Evolutionary conservation across 2,797 vertebrate genomes (phyloP).

Genomic region (Syndactyla subalaris): DNA sequence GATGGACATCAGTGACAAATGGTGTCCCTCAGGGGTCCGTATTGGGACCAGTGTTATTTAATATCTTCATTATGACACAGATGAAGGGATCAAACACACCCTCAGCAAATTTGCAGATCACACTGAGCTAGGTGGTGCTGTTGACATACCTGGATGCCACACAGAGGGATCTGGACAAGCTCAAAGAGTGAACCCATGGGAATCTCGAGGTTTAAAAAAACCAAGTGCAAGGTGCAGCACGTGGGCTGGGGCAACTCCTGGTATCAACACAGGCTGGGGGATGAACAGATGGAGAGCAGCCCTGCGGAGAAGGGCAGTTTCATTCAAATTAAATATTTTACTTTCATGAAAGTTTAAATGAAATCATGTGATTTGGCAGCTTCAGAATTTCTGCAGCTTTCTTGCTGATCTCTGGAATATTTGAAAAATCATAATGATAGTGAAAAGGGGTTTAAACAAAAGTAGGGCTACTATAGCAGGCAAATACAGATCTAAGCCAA

Average conservation of each 20-base stretch:
- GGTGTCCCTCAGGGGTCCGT: neutral
- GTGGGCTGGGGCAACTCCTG: fast-evolving
- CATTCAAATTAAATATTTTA: neutral
- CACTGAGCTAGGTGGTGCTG: neutral
- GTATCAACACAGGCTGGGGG: neutral
- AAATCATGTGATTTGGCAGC: neutral
- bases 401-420: neutral
- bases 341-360: neutral
- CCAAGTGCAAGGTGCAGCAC: neutral
- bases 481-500: neutral
- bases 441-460: neutral
- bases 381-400: neutral
- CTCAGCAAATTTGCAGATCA: neutral
- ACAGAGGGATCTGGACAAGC: neutral
- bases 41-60: too few relatives aligned
- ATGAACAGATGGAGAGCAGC: neutral
- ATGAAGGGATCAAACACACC: fast-evolving
- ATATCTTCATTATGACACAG: neutral
- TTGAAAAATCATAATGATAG: neutral
- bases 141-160: neutral
- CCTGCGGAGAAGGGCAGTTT: neutral
- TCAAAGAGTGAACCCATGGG: fast-evolving
- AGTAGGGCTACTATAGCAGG: neutral
- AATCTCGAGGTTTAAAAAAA: neutral
- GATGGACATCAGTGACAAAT: neutral